Percentiles rank a stretch among this genome's conserved stretches.
Conservation (phyloP, 1,140 invertebrate species). For the Epicauta chinensis region DNA sequence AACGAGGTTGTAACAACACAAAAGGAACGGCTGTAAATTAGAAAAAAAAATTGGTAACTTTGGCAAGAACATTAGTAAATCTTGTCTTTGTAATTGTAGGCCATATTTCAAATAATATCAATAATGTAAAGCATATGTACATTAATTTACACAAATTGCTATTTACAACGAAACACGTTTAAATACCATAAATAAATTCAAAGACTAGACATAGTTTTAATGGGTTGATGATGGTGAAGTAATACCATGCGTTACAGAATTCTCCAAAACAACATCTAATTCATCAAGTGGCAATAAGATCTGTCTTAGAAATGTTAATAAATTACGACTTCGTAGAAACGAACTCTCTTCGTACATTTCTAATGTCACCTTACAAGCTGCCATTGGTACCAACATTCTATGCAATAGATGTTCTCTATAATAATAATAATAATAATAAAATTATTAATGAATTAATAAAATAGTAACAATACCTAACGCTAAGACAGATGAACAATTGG, state of each 20-base stretch:
- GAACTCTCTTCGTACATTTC: constrained; percentile 96
- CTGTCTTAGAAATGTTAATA: constrained; percentile 84
- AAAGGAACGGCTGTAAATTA: too few species aligned
- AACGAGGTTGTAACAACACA: too few species aligned
- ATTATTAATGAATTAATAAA: background rate
- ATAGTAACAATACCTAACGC: constrained; percentile 59
- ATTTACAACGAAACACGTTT: background rate
- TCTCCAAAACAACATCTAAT: constrained; percentile 87
- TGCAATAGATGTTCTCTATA: constrained; percentile 88
- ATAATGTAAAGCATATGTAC: too few species aligned
- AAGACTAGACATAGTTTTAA: constrained; percentile 8
- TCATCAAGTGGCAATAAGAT: constrained; percentile 89
- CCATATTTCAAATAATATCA: constrained; percentile 5
- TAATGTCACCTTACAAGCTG: constrained; percentile 72
- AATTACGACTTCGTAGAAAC: constrained; percentile 78
- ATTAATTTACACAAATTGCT: constrained; percentile 8
- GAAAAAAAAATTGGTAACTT: background rate
- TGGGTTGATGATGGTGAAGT: constrained; percentile 45
- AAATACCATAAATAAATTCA: constrained; percentile 5
- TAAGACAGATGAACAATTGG: constrained; percentile 91
- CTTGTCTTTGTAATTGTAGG: constrained; percentile 6
- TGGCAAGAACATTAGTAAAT: constrained; percentile 6
- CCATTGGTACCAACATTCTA: constrained; percentile 81
- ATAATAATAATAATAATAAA: constrained; percentile 17
- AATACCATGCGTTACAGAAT: constrained; percentile 91